Evolutionary conservation across 2,888 invertebrate species (phyloP).

Genomic region (Chromoteleia sp.): DNA sequence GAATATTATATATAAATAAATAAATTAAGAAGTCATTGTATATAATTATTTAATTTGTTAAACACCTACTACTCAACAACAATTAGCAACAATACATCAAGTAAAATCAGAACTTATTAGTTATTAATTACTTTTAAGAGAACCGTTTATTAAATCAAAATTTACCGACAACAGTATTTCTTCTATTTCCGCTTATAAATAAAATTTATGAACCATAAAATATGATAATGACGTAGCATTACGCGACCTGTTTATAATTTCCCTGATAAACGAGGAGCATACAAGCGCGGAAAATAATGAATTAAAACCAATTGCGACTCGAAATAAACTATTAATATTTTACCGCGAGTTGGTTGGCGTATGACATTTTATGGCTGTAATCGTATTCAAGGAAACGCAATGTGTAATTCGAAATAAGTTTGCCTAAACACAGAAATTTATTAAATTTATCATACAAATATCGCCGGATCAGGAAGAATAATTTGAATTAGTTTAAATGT

Average conservation of each 20-base stretch:
- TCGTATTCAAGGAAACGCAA: constrained; percentile 5
- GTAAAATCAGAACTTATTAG: constrained; percentile 15
- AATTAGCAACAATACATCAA: constrained; percentile 7
- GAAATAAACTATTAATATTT: constrained; percentile 17
- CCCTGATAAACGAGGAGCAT: constrained; percentile 11
- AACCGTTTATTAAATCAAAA: constrained; percentile 6
- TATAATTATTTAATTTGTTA: too few relatives aligned
- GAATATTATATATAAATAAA: too few relatives aligned
- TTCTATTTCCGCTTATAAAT: constrained; percentile 31
- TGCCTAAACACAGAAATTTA: neutral
- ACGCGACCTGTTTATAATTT: constrained; percentile 36
- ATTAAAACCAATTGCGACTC: constrained; percentile 20
- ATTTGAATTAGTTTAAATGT: constrained; percentile 11
- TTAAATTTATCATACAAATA: constrained; percentile 19
- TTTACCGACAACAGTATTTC: constrained; percentile 26
- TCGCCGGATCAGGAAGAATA: constrained; percentile 3
- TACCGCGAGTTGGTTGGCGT: constrained; percentile 4
- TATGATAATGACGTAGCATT: constrained; percentile 25
- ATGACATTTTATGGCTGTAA: constrained; percentile 17
- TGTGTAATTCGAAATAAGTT: neutral
- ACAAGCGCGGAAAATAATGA: constrained; percentile 6
- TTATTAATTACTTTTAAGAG: constrained; percentile 24
- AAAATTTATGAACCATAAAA: constrained; percentile 34
- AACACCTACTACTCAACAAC: neutral
- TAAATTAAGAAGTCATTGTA: too few relatives aligned